Evolutionary conservation across 2,113 vertebrate species (phyloP).

Genomic region (Scortum barcoo): DNA sequence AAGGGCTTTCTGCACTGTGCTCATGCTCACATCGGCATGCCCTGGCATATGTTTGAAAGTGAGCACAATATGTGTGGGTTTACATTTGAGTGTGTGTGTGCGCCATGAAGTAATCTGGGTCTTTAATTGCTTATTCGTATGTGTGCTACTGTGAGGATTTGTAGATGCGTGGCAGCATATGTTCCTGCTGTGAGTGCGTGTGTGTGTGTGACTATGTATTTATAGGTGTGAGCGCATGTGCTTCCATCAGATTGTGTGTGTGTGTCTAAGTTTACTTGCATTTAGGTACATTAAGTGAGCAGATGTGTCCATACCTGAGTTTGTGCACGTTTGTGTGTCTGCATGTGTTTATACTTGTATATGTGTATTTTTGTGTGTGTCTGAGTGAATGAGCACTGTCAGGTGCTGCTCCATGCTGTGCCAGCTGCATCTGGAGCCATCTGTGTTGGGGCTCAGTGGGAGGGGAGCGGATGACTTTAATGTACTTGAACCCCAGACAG

Average conservation of each 20-base stretch:
- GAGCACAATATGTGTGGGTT: slow-evolving; percentile 77
- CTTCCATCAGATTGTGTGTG: slow-evolving; percentile 41
- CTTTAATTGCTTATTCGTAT: slow-evolving; percentile 80
- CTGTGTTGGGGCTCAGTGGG: slow-evolving; percentile 81
- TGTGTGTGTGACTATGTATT: slow-evolving; percentile 63
- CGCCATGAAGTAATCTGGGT: slow-evolving; percentile 71
- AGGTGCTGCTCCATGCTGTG: slow-evolving; percentile 82
- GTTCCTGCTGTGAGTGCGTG: slow-evolving; percentile 79
- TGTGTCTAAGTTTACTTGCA: slow-evolving; percentile 54
- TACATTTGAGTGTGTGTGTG: slow-evolving; percentile 64
- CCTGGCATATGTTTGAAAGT: slow-evolving; percentile 77
- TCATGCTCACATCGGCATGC: slow-evolving; percentile 66
- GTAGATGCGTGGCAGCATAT: slow-evolving; percentile 80
- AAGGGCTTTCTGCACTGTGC: slow-evolving; percentile 72
- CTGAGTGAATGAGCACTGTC: slow-evolving; percentile 78
- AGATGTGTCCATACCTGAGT: slow-evolving; percentile 66
- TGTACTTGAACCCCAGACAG: slow-evolving; percentile 83
- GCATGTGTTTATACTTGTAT: slow-evolving; percentile 53
- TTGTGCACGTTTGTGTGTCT: slow-evolving; percentile 37
- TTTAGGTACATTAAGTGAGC: slow-evolving; percentile 67
- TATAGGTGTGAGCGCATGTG: slow-evolving; percentile 61
- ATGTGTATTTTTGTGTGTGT: slow-evolving; percentile 57
- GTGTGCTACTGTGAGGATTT: slow-evolving; percentile 77
- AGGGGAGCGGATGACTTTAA: slow-evolving; percentile 78
- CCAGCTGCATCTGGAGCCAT: slow-evolving; percentile 85